Conservation (phyloP, 2,888 invertebrate species). For the Crocallis elinguaria region DNA sequence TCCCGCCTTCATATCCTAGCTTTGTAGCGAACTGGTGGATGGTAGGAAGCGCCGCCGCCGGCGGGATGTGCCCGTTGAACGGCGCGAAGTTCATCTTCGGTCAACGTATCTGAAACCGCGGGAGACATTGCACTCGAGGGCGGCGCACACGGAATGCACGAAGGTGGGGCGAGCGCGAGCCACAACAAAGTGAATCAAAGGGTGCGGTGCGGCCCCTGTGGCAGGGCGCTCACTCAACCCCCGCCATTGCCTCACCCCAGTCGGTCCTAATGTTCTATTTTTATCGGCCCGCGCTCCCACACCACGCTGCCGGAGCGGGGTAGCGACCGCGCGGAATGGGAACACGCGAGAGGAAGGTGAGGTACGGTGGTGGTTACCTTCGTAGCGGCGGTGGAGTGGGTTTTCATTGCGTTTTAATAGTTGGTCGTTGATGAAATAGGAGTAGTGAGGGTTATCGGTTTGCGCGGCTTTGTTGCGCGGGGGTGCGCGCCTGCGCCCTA, state of each 20-base stretch:
- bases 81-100: slow-evolving; percentile 92
- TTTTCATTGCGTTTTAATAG: slow-evolving; percentile 74
- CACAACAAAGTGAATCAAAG: slow-evolving; percentile 59
- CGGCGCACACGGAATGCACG: slow-evolving; percentile 45
- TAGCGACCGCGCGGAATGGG: slow-evolving; percentile 27
- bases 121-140: slow-evolving; percentile 47
- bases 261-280: slow-evolving; percentile 79
- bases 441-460: slow-evolving; percentile 53
- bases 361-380: slow-evolving; percentile 62
- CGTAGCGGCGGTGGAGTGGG: slow-evolving; percentile 47
- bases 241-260: slow-evolving; percentile 84
- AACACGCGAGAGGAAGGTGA: slow-evolving; percentile 34
- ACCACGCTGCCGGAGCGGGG: slow-evolving; percentile 60
- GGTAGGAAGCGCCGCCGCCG: slow-evolving; percentile 89
- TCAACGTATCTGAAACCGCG: slow-evolving; percentile 53
- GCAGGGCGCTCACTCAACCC: slow-evolving; percentile 79
- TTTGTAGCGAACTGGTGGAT: slow-evolving; percentile 94
- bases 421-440: slow-evolving; percentile 65
- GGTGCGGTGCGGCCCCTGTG: slow-evolving; percentile 73
- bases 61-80: slow-evolving; percentile 92
- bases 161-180: slow-evolving; percentile 50
- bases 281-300: slow-evolving; percentile 79
- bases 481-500: slow-evolving; percentile 44
- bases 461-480: slow-evolving; percentile 71
- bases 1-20: slow-evolving; percentile 82